Conservation (phyloP, 2,797 vertebrate species). For the Eulemur rubriventer region DNA sequence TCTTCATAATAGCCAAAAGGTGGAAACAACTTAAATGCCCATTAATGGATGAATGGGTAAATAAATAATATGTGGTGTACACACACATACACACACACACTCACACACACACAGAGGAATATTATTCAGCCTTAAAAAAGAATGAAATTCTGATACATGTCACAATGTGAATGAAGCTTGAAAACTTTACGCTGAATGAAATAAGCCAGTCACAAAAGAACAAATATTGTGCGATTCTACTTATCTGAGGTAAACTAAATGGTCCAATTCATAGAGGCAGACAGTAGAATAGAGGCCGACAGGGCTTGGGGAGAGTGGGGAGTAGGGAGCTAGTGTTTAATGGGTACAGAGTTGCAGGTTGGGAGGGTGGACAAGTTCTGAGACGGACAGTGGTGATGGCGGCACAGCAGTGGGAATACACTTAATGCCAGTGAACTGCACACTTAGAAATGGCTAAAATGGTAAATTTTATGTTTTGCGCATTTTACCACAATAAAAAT, state of each 20-base stretch:
- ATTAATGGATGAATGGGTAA: not conserved
- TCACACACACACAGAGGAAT: not conserved
- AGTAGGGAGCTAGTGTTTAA: not conserved
- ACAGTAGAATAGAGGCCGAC: not conserved
- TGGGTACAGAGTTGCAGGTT: not conserved
- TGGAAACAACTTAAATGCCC: not conserved
- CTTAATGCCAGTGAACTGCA: not conserved
- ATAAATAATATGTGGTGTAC: not conserved
- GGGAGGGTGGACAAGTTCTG: not conserved
- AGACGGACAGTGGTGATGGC: not conserved
- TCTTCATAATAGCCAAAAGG: not conserved
- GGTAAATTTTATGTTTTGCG: not conserved
- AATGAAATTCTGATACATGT: not conserved
- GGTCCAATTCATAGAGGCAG: not conserved
- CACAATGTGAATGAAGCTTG: not conserved
- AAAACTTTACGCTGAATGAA: not conserved
- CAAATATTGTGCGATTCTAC: not conserved
- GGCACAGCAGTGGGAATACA: not conserved
- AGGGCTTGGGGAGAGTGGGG: not conserved
- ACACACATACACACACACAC: not conserved
- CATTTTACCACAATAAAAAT: not conserved
- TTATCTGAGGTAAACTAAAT: not conserved
- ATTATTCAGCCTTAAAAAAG: not conserved
- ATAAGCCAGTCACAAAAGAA: not conserved
- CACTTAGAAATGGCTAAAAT: not conserved